These are phyloP conservation scores for Oithona nana DNA, from an alignment of 2,888 invertebrate genomes.

Conservation along the genomic window DNA sequence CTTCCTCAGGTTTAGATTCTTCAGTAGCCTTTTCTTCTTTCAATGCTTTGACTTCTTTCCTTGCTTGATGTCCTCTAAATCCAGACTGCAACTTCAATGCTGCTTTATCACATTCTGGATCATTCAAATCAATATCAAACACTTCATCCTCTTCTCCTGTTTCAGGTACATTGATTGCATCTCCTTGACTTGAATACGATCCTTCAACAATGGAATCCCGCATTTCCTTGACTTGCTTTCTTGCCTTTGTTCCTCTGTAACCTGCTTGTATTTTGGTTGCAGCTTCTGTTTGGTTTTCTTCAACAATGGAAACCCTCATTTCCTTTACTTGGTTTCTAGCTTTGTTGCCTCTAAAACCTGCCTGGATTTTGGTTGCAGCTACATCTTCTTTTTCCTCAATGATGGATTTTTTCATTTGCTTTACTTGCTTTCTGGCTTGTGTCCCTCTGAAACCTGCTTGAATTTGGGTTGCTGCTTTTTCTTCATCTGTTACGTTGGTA, in stretches of 20 bases:
- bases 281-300: too few relatives aligned
- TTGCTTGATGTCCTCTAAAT: neutral
- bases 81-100: conserved; percentile 1
- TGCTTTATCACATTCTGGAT: conserved; percentile 1
- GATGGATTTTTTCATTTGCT: neutral
- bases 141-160: neutral
- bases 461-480: conserved; percentile 3
- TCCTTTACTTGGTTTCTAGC: conserved; percentile 5
- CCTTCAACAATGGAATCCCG: neutral
- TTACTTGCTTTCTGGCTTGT: neutral
- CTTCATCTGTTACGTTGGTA: too few relatives aligned
- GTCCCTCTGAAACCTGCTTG: conserved; percentile 3
- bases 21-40: neutral
- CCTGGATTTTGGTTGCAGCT: conserved; percentile 6
- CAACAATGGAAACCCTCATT: neutral
- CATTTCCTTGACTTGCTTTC: neutral
- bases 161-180: too few relatives aligned
- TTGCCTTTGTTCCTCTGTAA: neutral
- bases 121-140: conserved; percentile 5
- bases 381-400: neutral
- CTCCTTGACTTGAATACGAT: neutral
- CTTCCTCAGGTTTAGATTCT: neutral
- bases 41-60: neutral
- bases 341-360: conserved; percentile 3
- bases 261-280: too few relatives aligned